A percentile compares a stretch with the other conserved stretches of the same genome.
Conservation (phyloP, 2,888 invertebrate genomes). For the Priapulus caudatus region DNA sequence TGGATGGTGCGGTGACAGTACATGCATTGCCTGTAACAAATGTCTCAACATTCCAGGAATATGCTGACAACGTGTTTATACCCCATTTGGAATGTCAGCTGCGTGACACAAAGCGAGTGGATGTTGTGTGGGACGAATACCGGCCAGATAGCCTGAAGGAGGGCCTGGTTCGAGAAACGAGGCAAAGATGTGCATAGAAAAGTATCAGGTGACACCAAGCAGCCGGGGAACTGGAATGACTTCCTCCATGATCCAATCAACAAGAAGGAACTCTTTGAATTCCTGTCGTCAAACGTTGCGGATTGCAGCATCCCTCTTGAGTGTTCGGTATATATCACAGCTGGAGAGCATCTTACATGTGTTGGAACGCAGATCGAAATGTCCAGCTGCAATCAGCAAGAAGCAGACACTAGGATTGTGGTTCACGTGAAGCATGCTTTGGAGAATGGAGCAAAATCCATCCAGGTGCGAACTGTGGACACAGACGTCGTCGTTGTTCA, state of each 20-base stretch:
- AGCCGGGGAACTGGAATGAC: slow-evolving; percentile 16
- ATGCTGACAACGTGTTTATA: too few species aligned
- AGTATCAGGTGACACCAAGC: slow-evolving; percentile 7
- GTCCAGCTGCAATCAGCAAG: slow-evolving; percentile 9
- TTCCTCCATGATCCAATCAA: slow-evolving; percentile 13
- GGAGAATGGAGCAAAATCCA: slow-evolving; percentile 5
- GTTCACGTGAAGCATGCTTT: slow-evolving; percentile 9
- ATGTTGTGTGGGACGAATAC: too few species aligned
- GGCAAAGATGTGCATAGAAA: slow-evolving; percentile 17
- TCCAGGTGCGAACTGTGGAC: too few species aligned
- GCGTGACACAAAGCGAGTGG: slow-evolving; percentile 8
- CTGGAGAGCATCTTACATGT: slow-evolving; percentile 10
- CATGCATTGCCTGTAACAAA: too few species aligned
- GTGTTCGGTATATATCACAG: too few species aligned
- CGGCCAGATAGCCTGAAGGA: slow-evolving; percentile 17
- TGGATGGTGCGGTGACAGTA: too few species aligned
- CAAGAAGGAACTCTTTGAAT: slow-evolving; percentile 15
- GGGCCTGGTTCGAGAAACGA: slow-evolving; percentile 15
- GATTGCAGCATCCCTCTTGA: too few species aligned
- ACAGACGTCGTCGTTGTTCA: slow-evolving; percentile 7
- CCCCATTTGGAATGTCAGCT: too few species aligned
- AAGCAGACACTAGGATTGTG: slow-evolving; percentile 12
- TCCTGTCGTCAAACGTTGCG: slow-evolving; percentile 10
- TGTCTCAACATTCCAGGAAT: too few species aligned
- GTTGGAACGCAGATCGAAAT: slow-evolving; percentile 6